These are phyloP conservation scores for Acrocephalus kingi DNA, from an alignment of 2,113 vertebrate species.

Conservation along the genomic window DNA sequence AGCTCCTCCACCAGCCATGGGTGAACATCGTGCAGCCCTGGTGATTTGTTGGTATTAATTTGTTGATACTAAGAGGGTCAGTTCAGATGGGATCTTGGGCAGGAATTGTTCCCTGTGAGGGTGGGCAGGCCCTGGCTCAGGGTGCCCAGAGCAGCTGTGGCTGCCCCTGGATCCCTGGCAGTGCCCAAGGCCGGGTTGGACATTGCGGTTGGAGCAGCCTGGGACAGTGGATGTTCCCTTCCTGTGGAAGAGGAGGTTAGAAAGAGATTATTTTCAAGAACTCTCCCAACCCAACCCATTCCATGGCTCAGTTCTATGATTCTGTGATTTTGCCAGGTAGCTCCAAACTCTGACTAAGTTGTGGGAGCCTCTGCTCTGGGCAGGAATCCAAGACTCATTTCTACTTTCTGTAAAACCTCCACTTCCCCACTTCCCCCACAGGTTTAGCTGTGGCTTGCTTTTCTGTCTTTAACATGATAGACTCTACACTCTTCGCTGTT, in stretches of 20 bases:
- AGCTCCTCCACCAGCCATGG: neutral
- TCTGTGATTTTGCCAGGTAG: neutral
- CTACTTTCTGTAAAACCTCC: neutral
- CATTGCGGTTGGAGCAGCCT: neutral
- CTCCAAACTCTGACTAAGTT: neutral
- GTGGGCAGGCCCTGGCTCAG: neutral
- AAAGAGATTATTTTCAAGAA: neutral
- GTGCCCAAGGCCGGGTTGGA: neutral
- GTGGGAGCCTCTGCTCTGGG: neutral
- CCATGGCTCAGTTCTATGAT: neutral
- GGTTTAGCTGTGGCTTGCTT: neutral
- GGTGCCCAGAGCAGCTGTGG: neutral
- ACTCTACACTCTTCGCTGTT: neutral
- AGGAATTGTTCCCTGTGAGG: neutral
- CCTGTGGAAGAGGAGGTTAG: neutral
- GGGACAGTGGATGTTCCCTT: neutral
- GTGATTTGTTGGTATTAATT: neutral
- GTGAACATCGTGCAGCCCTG: neutral
- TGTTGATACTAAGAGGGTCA: neutral
- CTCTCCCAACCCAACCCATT: neutral
- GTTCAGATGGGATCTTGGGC: neutral
- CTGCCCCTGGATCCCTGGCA: neutral
- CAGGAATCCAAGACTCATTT: neutral
- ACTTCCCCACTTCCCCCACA: neutral
- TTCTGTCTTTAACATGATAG: neutral